Base-by-base conservation (phyloP, 2,888 invertebrate genomes). In the Ernsta delagoae region DNA sequence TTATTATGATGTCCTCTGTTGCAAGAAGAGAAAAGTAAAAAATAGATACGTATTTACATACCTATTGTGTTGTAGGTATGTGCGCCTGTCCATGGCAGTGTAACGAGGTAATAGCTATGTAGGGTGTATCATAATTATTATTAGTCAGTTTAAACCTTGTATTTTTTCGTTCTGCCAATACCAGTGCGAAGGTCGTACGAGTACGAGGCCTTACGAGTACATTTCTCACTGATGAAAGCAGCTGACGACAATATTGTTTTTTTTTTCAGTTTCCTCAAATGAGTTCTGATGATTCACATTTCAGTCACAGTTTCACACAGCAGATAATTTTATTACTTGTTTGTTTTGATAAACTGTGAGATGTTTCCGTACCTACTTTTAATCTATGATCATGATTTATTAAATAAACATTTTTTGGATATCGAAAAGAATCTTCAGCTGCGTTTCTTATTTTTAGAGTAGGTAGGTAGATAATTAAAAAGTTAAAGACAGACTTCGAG, bases 231-330 rank as follows among this genome's bases (percentile, higher is more conserved):
- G 56, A 68, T 54, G 57, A 48, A 12, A 54, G 48, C 57, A 48
- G 48, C 24, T 36, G 53, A 56, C 48, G 62, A 67, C 36, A 48
- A 48, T 62, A 48, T 62, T 61, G 67, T 67, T 39, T 56, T 67
- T 61, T 68, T 48, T 34, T 43, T 24, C 24, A 60, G 66, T 62
- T 68, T 68, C 64, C 36, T 61, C 56, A 56, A 67, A 67, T 48
- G 24, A 56, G 53, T 62, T 61, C 8, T 53, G 24, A 54, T 68
- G 67, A 68, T 39, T 68, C 67, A 68, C 61, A 56, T 43, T 67
- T 48, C 67, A 68, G 56, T 57, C 61, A 68, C 61, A 68, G 61
- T 67, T 67, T 12, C 56, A 12, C 36, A 54, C 53, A 54, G 36
- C 56, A 54, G 12, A 56, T 62, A 39, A 68, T 61, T 48, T 39